phyloP scores from a whole-genome alignment of 2,113 vertebrate genomes.

The Urocolius indicus region DNA sequence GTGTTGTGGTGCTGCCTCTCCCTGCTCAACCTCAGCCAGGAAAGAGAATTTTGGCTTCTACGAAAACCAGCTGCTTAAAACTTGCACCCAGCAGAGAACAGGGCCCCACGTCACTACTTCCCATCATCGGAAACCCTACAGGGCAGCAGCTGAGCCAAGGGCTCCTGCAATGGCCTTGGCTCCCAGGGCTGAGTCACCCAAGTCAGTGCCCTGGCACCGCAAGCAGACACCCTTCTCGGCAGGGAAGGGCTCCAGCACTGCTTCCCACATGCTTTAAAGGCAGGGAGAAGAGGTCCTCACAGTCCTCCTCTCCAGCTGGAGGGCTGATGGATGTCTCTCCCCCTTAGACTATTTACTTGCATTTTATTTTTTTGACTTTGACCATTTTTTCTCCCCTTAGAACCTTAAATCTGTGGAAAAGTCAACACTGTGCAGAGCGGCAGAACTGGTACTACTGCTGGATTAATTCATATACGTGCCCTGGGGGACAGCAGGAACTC shows the following conservation, averaged over 20 bases:
- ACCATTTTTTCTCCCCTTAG: neutral
- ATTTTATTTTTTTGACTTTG: neutral
- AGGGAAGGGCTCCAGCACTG: accelerated
- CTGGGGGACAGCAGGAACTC: slow-evolving; percentile 24
- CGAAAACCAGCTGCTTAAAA: neutral
- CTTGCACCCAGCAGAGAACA: accelerated
- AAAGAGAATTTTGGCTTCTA: neutral
- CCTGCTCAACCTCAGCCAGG: neutral
- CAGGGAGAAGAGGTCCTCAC: neutral
- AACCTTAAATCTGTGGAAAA: neutral
- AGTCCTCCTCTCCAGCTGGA: neutral
- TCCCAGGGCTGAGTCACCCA: neutral
- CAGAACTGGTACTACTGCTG: slow-evolving; percentile 23
- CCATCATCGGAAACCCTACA: accelerated
- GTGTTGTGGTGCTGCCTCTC: accelerated
- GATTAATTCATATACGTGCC: slow-evolving; percentile 12
- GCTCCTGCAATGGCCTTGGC: neutral
- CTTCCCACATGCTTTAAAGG: neutral
- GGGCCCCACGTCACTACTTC: neutral
- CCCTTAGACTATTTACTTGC: neutral
- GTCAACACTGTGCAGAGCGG: neutral
- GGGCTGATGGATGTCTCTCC: neutral
- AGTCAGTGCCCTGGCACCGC: accelerated
- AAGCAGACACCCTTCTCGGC: neutral
- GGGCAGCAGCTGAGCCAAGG: neutral